A percentile compares a stretch with the other conserved stretches of the same genome.
phyloP scores from a whole-genome alignment of 2,888 invertebrate species.

The Euproctis similis region DNA sequence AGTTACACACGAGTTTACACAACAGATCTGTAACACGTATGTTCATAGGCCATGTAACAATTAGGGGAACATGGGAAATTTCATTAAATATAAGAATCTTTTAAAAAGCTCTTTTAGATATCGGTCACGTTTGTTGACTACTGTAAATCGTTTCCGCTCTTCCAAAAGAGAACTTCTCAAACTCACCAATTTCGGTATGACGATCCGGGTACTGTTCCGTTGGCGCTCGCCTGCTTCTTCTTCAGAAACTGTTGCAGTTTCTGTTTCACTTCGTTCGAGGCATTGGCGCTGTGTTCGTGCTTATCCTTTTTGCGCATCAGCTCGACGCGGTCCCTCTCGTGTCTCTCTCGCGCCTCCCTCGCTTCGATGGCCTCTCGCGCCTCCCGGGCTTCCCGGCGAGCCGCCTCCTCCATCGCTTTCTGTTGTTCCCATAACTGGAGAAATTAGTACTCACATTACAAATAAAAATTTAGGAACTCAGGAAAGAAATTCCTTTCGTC shows the following conservation, averaged over 20 bases:
- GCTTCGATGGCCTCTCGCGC: slow-evolving; percentile 81
- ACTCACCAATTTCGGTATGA: slow-evolving; percentile 87
- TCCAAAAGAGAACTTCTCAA: too few relatives aligned
- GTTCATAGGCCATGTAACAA: too few relatives aligned
- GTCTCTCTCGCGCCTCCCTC: slow-evolving; percentile 80
- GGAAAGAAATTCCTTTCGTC: too few relatives aligned
- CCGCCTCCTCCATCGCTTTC: slow-evolving; percentile 83
- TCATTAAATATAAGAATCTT: too few relatives aligned
- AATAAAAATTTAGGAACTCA: slow-evolving; percentile 6
- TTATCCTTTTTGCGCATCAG: slow-evolving; percentile 94
- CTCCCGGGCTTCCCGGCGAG: slow-evolving; percentile 83
- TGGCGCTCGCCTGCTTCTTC: slow-evolving; percentile 86
- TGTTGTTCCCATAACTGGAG: slow-evolving; percentile 93
- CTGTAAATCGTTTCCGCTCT: too few relatives aligned
- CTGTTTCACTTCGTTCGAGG: slow-evolving; percentile 97
- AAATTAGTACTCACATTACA: slow-evolving; percentile 24
- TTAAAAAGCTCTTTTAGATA: too few relatives aligned
- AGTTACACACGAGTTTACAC: too few relatives aligned
- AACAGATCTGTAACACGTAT: too few relatives aligned
- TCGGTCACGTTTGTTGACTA: too few relatives aligned
- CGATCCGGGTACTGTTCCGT: slow-evolving; percentile 80
- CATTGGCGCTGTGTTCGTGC: slow-evolving; percentile 96
- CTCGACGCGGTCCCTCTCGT: slow-evolving; percentile 88
- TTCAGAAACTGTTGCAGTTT: slow-evolving; percentile 91
- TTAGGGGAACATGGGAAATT: too few relatives aligned